phyloP scores from a whole-genome alignment of 2,113 vertebrate genomes.

The Pholis gunnellus region DNA sequence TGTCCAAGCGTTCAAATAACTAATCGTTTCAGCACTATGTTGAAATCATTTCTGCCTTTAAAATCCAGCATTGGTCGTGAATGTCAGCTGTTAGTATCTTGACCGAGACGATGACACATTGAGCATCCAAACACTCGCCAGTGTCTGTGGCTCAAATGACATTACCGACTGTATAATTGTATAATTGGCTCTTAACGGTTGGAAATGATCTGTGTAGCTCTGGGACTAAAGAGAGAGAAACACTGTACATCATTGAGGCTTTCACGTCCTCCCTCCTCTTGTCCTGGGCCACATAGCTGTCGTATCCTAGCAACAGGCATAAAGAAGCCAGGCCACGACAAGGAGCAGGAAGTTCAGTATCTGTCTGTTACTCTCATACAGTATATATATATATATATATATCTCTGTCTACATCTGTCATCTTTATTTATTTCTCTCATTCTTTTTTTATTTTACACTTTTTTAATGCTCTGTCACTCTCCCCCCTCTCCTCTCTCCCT shows the following conservation, averaged over 20 bases:
- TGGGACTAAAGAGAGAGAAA: conserved; percentile 22
- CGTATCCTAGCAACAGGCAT: conserved; percentile 78
- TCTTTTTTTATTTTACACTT: background rate
- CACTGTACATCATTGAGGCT: conserved; percentile 54
- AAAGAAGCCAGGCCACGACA: conserved; percentile 67
- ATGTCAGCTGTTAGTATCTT: background rate
- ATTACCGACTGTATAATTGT: conserved; percentile 8
- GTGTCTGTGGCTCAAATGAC: background rate
- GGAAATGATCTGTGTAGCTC: conserved; percentile 28
- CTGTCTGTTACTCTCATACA: background rate
- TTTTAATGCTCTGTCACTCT: background rate
- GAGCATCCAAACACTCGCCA: background rate
- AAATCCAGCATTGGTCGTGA: background rate
- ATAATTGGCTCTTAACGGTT: conserved; percentile 17
- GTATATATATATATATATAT: background rate
- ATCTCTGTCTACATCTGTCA: background rate
- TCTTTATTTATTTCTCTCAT: background rate
- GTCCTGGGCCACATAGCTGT: conserved; percentile 66
- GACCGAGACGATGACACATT: background rate
- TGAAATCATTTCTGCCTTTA: background rate
- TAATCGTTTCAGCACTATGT: background rate
- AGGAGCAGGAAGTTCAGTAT: conserved; percentile 61
- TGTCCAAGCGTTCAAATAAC: background rate
- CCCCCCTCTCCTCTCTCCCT: background rate
- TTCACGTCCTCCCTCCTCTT: conserved; percentile 46